A percentile compares a stretch with the other conserved stretches of the same genome.
Conservation (phyloP, 2,113 vertebrate genomes). For the Rhinolophus ferrumequinum region DNA sequence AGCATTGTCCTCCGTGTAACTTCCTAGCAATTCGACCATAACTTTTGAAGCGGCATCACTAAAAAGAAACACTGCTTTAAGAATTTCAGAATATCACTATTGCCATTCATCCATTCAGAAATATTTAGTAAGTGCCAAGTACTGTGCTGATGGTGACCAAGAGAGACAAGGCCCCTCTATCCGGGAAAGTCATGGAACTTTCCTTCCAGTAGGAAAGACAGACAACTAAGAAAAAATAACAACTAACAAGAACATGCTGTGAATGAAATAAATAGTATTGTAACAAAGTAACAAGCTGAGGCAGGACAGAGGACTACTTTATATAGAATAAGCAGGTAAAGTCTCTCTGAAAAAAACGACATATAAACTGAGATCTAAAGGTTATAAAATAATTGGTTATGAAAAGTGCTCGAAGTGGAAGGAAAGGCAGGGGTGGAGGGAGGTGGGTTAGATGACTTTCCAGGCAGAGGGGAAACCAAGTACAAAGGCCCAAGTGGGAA, state of each 20-base stretch:
- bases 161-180: neutral
- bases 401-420: neutral
- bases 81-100: neutral
- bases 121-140: neutral
- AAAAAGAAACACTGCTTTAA: constrained; percentile 58
- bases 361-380: constrained; percentile 10
- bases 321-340: neutral
- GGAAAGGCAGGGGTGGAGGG: too few species aligned
- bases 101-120: neutral
- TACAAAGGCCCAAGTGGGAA: neutral
- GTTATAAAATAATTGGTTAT: neutral
- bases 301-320: neutral
- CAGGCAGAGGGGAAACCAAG: neutral
- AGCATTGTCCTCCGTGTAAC: constrained; percentile 99
- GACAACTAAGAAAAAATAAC: neutral
- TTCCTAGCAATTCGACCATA: constrained; percentile 98
- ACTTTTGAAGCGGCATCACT: constrained; percentile 98
- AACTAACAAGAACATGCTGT: neutral
- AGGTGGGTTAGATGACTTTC: neutral
- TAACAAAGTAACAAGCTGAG: neutral
- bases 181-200: neutral
- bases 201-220: neutral
- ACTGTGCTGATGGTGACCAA: neutral
- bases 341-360: neutral
- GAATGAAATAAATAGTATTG: neutral